Base-by-base conservation (phyloP, 2,888 invertebrate species). In the Tenthredo mesomela region DNA sequence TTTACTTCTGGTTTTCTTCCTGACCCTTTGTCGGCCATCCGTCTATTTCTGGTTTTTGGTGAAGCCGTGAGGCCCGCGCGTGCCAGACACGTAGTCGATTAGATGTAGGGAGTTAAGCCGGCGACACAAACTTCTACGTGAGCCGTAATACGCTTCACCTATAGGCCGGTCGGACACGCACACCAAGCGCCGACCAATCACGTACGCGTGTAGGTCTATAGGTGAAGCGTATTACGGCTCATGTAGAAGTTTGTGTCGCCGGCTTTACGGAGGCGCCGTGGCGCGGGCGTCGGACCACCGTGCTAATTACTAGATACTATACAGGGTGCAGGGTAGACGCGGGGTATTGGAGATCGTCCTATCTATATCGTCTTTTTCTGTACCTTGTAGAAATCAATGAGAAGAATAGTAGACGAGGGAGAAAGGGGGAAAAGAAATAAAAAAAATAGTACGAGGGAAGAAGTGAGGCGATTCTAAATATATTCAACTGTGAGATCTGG, bases 61-160 rank as follows among this genome's bases (percentile, higher is more conserved):
- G 92, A 90, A 89, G 89, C 91, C 90, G 90, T 91, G 91, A 90
- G 90, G 90, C 88, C 88, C 86, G 89, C 89, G 89, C 91, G 88
- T 88, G 86, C 89, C 89, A 89, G 90, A 89, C 89, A 87, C 86
- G 78, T 43, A 40, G 37, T 33, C 58, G 78, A 58, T 37, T 21
- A 33, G 37, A 21, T 12, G 77, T 25, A 25, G 18, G 78, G 78
- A 37, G 33, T 54, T n/a, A n/a, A n/a, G n/a, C n/a, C n/a, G n/a
- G n/a, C n/a, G n/a, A n/a, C n/a, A n/a, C n/a, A n/a, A n/a, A n/a
- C n/a, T n/a, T n/a, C n/a, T n/a, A n/a, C n/a, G n/a, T n/a, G n/a
- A n/a, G n/a, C n/a, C n/a, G n/a, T n/a, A n/a, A n/a, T n/a, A n/a
- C n/a, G n/a, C n/a, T n/a, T n/a, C n/a, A n/a, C n/a, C n/a, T n/a